phyloP scores from a whole-genome alignment of 1,140 invertebrate species.

The Dendroctonus valens region DNA sequence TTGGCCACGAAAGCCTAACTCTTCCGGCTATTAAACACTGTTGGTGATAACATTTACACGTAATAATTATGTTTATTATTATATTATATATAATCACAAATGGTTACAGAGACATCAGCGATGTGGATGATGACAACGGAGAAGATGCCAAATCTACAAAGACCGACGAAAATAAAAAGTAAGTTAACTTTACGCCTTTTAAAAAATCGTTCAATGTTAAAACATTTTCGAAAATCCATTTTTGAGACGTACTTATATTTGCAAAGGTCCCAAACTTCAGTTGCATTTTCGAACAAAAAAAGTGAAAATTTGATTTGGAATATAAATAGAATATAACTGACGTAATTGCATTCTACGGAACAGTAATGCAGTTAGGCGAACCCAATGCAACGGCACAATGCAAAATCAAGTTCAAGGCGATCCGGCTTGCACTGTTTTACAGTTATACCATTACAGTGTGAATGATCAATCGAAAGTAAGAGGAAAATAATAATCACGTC shows the following conservation, averaged over 20 bases:
- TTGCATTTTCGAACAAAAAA: too few species aligned
- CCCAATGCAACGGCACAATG: slow-evolving; percentile 32
- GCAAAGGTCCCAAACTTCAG: too few species aligned
- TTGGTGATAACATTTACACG: too few species aligned
- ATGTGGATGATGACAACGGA: slow-evolving; percentile 59
- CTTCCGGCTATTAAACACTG: too few species aligned
- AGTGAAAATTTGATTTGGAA: too few species aligned
- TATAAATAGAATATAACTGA: slow-evolving; percentile 4
- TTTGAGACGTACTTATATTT: too few species aligned
- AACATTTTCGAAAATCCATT: too few species aligned
- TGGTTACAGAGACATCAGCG: slow-evolving; percentile 56
- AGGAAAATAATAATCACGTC: neutral
- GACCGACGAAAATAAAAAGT: slow-evolving; percentile 69
- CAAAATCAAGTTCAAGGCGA: slow-evolving; percentile 41
- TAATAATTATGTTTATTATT: too few species aligned
- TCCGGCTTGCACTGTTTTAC: slow-evolving; percentile 13
- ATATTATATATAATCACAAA: too few species aligned
- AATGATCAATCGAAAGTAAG: slow-evolving; percentile 1
- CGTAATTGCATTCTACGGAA: slow-evolving; percentile 16
- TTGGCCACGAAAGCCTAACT: too few species aligned
- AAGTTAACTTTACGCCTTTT: slow-evolving; percentile 44
- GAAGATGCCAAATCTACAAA: slow-evolving; percentile 62
- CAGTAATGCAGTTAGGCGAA: slow-evolving; percentile 24
- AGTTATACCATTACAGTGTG: slow-evolving; percentile 17
- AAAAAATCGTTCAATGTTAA: too few species aligned